Base-by-base conservation (phyloP, 2,888 invertebrate genomes). In the Cephus rjabovi region DNA sequence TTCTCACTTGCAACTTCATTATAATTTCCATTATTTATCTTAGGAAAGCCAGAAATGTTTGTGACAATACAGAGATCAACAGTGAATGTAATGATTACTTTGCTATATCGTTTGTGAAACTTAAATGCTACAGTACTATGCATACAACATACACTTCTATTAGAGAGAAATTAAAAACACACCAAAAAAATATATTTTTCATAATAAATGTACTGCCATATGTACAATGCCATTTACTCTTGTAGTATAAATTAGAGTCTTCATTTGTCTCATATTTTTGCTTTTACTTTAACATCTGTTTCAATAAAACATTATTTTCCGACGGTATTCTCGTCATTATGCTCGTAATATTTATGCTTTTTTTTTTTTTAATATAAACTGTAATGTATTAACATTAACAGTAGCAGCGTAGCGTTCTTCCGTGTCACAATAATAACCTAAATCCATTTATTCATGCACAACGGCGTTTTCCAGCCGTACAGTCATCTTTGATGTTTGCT, bases 221-320 rank as follows among this genome's bases (percentile, higher is more conserved):
- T 90, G 86, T 90, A 90, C 89, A 90, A 88, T 88, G 86, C 86
- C 84, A 83, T 86, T 87, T 56, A 23, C 56, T 86, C 83, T 83
- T 77, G 75, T 86, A 82, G 79, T 87, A 89, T 89, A 87, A 88
- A 87, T 88, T 86, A 85, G 76, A 56, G 81, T 84, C 76, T 80
- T 79, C 77, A 77, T 83, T 79, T 75, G 82, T 76, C 37, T 80
- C 76, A 78, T 83, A 81, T 83, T 84, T 79, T 79, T 70, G 71
- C 69, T 35, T 76, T 75, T 73, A 78, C 12, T 70, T 33, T 23
- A 71, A 78, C 76, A 75, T 75, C 76, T 80, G 73, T 82, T 79
- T 68, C 31, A 77, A 75, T 81, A 76, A 84, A 82, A 73, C 76
- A 69, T 75, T 77, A 56, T 79, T 79, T 34, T 78, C 69, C 33